phyloP scores from a whole-genome alignment of 2,113 vertebrate genomes.

The Amblyornis subalaris region DNA sequence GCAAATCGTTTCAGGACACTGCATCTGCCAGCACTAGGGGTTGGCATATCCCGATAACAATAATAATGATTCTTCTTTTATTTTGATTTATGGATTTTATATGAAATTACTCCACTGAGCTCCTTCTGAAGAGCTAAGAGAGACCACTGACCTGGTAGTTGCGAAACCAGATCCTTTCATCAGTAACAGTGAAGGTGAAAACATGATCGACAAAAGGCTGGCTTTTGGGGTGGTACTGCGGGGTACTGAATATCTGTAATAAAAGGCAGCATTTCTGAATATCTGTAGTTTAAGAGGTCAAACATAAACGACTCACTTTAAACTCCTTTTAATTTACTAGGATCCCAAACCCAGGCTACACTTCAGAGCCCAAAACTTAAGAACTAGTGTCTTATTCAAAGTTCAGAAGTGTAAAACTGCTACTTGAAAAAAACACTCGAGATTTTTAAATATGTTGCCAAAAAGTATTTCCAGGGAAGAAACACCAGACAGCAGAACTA shows the following conservation, averaged over 20 bases:
- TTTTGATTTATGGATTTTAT: neutral
- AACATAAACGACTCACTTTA: neutral
- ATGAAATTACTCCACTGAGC: neutral
- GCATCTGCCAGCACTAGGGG: neutral
- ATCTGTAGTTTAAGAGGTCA: neutral
- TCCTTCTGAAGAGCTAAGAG: neutral
- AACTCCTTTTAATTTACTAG: neutral
- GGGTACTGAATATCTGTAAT: slow-evolving; percentile 89
- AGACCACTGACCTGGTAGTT: slow-evolving; percentile 88
- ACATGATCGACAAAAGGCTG: slow-evolving; percentile 97
- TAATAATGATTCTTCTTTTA: neutral
- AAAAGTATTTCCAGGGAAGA: neutral
- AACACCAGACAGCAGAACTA: neutral
- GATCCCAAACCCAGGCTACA: neutral
- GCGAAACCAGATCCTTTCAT: slow-evolving; percentile 95
- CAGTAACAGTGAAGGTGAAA: slow-evolving; percentile 87
- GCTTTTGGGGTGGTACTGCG: slow-evolving; percentile 92
- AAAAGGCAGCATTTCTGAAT: neutral
- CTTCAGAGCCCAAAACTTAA: neutral
- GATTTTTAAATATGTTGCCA: neutral
- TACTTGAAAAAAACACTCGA: neutral
- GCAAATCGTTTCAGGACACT: neutral
- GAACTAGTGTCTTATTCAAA: neutral
- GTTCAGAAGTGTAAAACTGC: neutral
- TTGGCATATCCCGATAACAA: neutral